phyloP scores from a whole-genome alignment of 53 echinoderm and acorn worm genomes.

The Paracentrotus lividus region DNA sequence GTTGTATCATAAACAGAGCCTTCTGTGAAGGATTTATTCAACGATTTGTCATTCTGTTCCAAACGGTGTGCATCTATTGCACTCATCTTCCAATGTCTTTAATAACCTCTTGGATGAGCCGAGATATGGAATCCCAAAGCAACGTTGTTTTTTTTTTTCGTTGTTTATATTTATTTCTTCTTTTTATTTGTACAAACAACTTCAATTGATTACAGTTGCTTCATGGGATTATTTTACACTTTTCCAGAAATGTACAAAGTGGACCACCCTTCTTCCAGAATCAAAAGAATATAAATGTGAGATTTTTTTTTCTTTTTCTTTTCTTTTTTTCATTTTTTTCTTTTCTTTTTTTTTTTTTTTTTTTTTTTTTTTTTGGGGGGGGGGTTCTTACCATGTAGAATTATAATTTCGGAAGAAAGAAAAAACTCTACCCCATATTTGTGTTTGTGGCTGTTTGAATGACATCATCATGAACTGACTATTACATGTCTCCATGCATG shows the following conservation, averaged over 20 bases:
- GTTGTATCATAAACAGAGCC: background rate
- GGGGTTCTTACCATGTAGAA: too few relatives aligned
- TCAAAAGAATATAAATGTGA: background rate
- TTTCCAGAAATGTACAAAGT: background rate
- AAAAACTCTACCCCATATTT: too few relatives aligned
- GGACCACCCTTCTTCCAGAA: background rate
- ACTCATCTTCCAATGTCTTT: slow-evolving; percentile 19
- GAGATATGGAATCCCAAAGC: background rate
- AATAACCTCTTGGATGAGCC: background rate
- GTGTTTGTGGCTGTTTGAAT: too few relatives aligned
- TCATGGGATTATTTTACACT: background rate
- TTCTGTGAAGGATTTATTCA: background rate
- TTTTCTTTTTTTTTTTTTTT: too few relatives aligned
- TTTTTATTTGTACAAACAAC: too few relatives aligned
- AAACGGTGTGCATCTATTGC: background rate
- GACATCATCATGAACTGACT: background rate
- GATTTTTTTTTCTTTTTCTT: too few relatives aligned
- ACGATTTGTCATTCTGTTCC: slow-evolving; percentile 22
- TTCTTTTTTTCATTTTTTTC: too few relatives aligned
- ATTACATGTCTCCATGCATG: background rate
- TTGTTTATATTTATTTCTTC: too few relatives aligned
- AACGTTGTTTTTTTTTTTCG: too few relatives aligned
- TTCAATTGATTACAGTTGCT: background rate
- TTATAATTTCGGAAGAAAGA: too few relatives aligned
- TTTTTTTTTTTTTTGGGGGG: too few relatives aligned